Percentiles rank a stretch among this genome's conserved stretches.
These are phyloP conservation scores for Eugnorisma glareosa DNA, from an alignment of 2,888 invertebrate genomes.

Conservation along the genomic window DNA sequence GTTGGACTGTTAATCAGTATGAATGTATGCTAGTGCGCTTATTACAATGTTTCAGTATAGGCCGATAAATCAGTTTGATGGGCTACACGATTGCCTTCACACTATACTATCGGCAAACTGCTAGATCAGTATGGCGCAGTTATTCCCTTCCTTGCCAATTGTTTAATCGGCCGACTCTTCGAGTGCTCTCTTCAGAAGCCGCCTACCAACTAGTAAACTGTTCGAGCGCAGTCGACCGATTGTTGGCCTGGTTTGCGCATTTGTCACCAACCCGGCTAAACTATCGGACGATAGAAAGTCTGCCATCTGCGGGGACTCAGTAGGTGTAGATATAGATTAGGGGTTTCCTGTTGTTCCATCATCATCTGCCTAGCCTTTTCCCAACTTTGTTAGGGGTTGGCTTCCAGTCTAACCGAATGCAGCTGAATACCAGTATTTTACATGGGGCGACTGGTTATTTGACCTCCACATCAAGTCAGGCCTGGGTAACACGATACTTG, in stretches of 20 bases:
- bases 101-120: background rate
- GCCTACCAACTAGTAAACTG: background rate
- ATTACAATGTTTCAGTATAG: background rate
- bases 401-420: too few species aligned
- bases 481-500: too few species aligned
- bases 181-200: background rate
- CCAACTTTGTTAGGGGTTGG: too few species aligned
- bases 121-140: background rate
- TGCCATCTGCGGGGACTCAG: background rate
- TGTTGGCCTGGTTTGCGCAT: background rate
- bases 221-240: background rate
- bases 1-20: background rate
- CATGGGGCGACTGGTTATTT: too few species aligned
- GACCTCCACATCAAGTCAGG: too few species aligned
- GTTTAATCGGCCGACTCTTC: background rate
- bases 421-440: too few species aligned
- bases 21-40: background rate
- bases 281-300: background rate
- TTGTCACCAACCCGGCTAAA: background rate
- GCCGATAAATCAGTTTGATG: background rate
- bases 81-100: background rate
- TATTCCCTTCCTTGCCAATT: background rate
- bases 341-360: background rate
- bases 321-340: background rate
- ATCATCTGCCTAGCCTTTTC: too few species aligned